Percentiles rank a stretch among this genome's conserved stretches.
phyloP scores from a whole-genome alignment of 1,140 invertebrate species.

The Leguminivora glycinivorella region DNA sequence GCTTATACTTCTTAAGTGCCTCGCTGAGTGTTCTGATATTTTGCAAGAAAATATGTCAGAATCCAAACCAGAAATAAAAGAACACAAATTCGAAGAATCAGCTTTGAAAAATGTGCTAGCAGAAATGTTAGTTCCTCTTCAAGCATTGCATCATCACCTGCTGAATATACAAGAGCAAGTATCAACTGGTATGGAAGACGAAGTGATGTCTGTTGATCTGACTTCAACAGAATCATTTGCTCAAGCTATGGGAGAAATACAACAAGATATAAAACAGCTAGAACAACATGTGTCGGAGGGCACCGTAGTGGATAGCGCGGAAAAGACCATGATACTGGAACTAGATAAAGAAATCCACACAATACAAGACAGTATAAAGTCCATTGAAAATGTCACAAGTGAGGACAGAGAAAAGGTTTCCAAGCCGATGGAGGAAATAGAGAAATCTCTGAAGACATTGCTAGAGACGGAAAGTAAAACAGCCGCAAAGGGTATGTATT shows the following conservation, averaged over 20 bases:
- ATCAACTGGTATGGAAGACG: conserved; percentile 41
- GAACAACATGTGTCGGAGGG: conserved; percentile 40
- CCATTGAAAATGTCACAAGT: conserved; percentile 40
- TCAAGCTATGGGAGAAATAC: conserved; percentile 45
- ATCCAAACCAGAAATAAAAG: conserved; percentile 31
- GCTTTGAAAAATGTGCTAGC: conserved; percentile 42
- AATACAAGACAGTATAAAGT: conserved; percentile 46
- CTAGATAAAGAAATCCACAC: conserved; percentile 51
- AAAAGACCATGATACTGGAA: conserved; percentile 49
- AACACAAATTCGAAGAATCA: conserved; percentile 34
- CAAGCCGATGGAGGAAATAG: conserved; percentile 47
- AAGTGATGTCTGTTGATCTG: conserved; percentile 50
- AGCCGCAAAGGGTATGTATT: background rate
- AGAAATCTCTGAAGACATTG: conserved; percentile 39
- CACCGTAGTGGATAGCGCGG: conserved; percentile 38
- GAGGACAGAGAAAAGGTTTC: conserved; percentile 40
- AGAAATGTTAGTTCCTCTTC: conserved; percentile 50
- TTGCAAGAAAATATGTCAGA: conserved; percentile 41
- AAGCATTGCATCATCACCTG: conserved; percentile 48
- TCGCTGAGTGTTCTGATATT: conserved; percentile 57
- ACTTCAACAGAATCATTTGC: conserved; percentile 50
- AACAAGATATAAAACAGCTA: conserved; percentile 43
- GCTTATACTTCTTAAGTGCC: conserved; percentile 60
- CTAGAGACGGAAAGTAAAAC: conserved; percentile 10
- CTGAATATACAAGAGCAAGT: conserved; percentile 48